Conservation (phyloP, 2,797 vertebrate species). For the Florisuga fusca region DNA sequence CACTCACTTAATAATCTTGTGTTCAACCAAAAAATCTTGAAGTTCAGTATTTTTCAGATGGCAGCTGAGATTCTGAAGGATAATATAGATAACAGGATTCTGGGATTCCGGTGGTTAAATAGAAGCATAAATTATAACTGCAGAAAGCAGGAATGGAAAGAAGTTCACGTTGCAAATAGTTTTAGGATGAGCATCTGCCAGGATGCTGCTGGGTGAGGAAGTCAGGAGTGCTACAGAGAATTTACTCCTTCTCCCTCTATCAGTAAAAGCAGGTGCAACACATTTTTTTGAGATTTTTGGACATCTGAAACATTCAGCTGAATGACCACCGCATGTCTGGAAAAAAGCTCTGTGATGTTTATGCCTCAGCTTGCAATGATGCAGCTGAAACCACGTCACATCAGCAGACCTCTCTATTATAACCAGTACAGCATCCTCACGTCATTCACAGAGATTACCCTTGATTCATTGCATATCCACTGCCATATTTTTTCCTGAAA, state of each 20-base stretch:
- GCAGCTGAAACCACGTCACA: background rate
- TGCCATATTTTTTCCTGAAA: background rate
- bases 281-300: background rate
- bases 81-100: no score
- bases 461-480: background rate
- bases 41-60: background rate
- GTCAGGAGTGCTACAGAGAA: background rate
- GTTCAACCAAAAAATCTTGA: background rate
- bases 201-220: background rate
- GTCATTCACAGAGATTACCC: background rate
- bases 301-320: background rate
- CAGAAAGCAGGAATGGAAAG: background rate
- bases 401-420: background rate
- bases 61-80: background rate
- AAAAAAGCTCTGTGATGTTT: background rate
- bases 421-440: background rate
- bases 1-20: background rate
- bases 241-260: background rate
- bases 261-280: background rate
- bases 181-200: background rate
- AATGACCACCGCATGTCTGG: background rate
- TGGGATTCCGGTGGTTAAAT: background rate
- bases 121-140: background rate
- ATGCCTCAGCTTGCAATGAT: background rate
- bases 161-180: background rate